phyloP scores from a whole-genome alignment of 2,888 invertebrate species.

The Drosophila fulvimacula region DNA sequence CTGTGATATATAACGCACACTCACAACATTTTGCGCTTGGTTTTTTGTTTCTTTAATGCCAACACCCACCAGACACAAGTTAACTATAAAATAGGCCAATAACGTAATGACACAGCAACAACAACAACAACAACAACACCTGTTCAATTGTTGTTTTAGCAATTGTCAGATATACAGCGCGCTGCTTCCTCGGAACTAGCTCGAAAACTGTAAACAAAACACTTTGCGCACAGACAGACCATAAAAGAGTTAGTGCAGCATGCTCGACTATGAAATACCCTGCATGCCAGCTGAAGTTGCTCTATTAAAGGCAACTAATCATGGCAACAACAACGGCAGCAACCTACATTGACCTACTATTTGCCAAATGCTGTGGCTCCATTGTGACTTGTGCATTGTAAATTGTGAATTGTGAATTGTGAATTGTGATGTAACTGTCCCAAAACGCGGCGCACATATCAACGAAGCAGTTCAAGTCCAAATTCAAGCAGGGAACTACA shows the following conservation, averaged over 20 bases:
- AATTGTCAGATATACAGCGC: conserved; percentile 20
- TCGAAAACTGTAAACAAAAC: conserved; percentile 38
- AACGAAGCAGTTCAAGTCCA: conserved; percentile 81
- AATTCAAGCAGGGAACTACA: conserved; percentile 66
- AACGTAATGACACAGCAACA: conserved; percentile 47
- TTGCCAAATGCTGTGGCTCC: conserved; percentile 59
- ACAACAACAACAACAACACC: conserved; percentile 23
- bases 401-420: conserved; percentile 35
- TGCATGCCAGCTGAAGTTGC: conserved; percentile 4
- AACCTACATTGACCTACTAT: conserved; percentile 78
- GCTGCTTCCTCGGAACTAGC: conserved; percentile 34
- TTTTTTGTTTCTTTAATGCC: conserved; percentile 19
- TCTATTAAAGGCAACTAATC: conserved; percentile 60
- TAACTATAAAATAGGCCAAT: conserved; percentile 55
- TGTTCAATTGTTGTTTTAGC: conserved; percentile 37
- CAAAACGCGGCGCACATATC: conserved; percentile 79
- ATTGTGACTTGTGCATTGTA: conserved; percentile 44
- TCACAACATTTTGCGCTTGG: neutral
- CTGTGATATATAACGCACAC: conserved; percentile 22
- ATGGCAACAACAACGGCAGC: conserved; percentile 39
- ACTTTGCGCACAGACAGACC: conserved; percentile 10
- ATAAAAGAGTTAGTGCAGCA: neutral
- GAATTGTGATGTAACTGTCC: conserved; percentile 78
- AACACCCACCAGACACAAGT: conserved; percentile 33
- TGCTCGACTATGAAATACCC: conserved; percentile 32